Base-by-base conservation (phyloP, 2,113 vertebrate species). In the Triplophysa dalaica region DNA sequence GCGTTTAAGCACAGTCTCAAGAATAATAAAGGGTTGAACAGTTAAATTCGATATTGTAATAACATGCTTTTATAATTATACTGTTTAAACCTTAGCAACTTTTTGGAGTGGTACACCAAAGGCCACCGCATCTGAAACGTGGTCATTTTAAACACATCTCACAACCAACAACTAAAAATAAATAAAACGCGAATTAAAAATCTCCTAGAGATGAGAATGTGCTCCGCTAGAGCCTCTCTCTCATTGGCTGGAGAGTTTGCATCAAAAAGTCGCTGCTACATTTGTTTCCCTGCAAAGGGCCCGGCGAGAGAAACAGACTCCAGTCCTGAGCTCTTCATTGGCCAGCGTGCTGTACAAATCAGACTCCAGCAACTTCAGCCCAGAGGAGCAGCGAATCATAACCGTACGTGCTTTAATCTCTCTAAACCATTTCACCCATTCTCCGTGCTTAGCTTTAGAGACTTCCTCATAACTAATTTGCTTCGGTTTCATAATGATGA, bases 201-300 rank as follows among this genome's bases (percentile, higher is more conserved):
- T 58, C 38, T 73, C 52, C 38, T 73, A 21, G 88, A 88, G 88
- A 84, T 87, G 88, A 93, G 93, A 93, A 96, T 92, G 94, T 85
- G 95, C 95, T 95, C 95, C 95, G 94, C 95, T 93, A 93, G 90
- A 86, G 94, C 92, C 93, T 92, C 90, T 87, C 93, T 96, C 94
- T 95, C 93, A 98, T 98, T 98, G 97, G 97, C 93, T 97, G 95
- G 94, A 91, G 94, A 95, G 93, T 94, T 95, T 94, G 95, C 95
- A 96, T 97, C 95, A 97, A 98, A 96, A 97, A 96, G 95, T 96
- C 95, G 94, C 96, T 94, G 94, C 93, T 94, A 95, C 95, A 93
- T 95, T 94, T 92, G 95, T 96, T 97, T 94, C 94, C 93, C 94
- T 92, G 94, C 94, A 94, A 93, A 94, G 92, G 94, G 94, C 93